Conservation (phyloP, 2,113 vertebrate genomes). For the Polypterus senegalus region DNA sequence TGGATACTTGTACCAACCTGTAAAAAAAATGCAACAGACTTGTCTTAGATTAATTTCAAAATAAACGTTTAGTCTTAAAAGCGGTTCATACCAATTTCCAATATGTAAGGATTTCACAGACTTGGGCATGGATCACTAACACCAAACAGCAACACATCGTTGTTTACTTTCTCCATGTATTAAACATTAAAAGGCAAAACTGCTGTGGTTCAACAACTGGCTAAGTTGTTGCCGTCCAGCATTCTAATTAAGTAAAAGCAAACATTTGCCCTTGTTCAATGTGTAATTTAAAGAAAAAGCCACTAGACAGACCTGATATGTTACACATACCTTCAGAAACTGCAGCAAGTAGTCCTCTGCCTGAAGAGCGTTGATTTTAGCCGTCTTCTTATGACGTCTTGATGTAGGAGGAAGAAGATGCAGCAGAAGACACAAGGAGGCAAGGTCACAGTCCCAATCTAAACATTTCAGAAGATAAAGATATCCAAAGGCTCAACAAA, state of each 20-base stretch:
- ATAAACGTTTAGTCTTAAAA: too few species aligned
- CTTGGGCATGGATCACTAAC: too few species aligned
- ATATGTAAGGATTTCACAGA: too few species aligned
- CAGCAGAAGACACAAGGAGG: not conserved
- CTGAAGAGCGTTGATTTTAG: not conserved
- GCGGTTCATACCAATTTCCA: too few species aligned
- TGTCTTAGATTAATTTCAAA: too few species aligned
- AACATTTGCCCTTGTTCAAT: not conserved
- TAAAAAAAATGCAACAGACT: not conserved
- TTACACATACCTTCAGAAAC: slow-evolving; percentile 8
- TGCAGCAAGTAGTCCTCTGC: slow-evolving; percentile 4
- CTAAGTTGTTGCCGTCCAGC: not conserved
- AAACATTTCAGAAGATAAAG: not conserved
- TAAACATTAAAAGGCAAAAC: not conserved
- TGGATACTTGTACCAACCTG: not conserved
- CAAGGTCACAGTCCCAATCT: not conserved
- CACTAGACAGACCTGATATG: too few species aligned
- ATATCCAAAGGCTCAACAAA: too few species aligned
- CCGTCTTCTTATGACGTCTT: not conserved
- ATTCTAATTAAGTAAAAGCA: slow-evolving; percentile 1
- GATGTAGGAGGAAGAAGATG: not conserved
- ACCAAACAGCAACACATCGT: too few species aligned
- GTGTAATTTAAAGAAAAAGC: not conserved
- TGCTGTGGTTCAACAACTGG: not conserved
- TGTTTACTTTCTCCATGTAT: too few species aligned